Percentiles rank a stretch among this genome's conserved stretches.
Conservation (phyloP, 1,140 invertebrate species). For the Heliconius himera region DNA sequence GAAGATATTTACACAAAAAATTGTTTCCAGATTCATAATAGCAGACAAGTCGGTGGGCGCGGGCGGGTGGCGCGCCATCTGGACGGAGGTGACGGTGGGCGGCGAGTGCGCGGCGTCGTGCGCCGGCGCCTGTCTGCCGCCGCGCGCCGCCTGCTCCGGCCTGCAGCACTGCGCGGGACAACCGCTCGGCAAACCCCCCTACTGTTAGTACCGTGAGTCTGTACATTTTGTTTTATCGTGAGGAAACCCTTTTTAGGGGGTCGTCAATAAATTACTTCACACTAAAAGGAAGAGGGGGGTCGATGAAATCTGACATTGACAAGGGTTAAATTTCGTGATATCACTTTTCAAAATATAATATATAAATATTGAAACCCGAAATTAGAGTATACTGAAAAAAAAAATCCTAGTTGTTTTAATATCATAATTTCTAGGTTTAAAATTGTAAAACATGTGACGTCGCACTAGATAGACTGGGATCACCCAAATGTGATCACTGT, state of each 20-base stretch:
- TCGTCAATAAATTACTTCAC: background rate
- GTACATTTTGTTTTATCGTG: background rate
- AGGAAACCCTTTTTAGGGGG: background rate
- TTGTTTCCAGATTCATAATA: conserved; percentile 83
- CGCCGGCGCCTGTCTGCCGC: conserved; percentile 67
- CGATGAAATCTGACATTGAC: too few relatives aligned
- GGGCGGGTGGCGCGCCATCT: conserved; percentile 92
- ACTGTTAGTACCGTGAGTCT: conserved; percentile 66
- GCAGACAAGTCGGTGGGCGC: conserved; percentile 85
- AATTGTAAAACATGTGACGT: too few relatives aligned
- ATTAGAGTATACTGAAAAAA: too few relatives aligned
- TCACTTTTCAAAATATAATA: too few relatives aligned
- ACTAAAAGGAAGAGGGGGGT: too few relatives aligned
- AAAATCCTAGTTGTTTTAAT: too few relatives aligned
- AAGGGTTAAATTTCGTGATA: too few relatives aligned
- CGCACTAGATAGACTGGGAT: too few relatives aligned
- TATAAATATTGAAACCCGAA: background rate
- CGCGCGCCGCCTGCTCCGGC: conserved; percentile 66
- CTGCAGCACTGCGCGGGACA: conserved; percentile 69
- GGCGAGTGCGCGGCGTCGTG: conserved; percentile 84
- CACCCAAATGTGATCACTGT: too few relatives aligned
- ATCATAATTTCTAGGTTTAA: too few relatives aligned
- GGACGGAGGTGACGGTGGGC: conserved; percentile 91
- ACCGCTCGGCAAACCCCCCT: conserved; percentile 43
- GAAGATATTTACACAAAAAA: too few relatives aligned